A percentile compares a stretch with the other conserved stretches of the same genome.
Conservation (phyloP, 1,140 invertebrate genomes). For the Psilanteris sp. region DNA sequence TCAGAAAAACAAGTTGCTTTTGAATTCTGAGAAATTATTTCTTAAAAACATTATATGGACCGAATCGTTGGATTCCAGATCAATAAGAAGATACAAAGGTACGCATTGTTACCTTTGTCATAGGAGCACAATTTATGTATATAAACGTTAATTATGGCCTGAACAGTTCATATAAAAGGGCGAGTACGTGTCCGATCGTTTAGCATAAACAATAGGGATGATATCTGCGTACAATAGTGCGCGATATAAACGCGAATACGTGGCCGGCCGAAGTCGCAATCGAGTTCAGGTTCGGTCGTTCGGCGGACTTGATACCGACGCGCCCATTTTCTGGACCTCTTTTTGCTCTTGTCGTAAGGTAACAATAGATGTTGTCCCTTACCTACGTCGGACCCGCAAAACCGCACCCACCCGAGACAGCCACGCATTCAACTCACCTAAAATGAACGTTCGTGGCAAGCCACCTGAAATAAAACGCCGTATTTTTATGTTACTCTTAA, state of each 20-base stretch:
- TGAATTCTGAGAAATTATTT: conserved; percentile 6
- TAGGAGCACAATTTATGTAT: conserved; percentile 50
- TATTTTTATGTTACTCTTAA: neutral
- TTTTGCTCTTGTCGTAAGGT: conserved; percentile 43
- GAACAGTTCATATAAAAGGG: conserved; percentile 48
- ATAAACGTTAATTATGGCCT: conserved; percentile 54
- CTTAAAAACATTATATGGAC: conserved; percentile 5
- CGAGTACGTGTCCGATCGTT: conserved; percentile 25
- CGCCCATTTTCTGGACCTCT: conserved; percentile 42
- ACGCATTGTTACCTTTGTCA: conserved; percentile 57
- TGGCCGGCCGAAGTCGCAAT: conserved; percentile 34
- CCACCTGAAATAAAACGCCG: conserved; percentile 5
- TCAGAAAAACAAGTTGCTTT: no score
- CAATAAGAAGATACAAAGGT: conserved; percentile 39
- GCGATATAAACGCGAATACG: conserved; percentile 31
- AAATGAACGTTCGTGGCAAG: conserved; percentile 18
- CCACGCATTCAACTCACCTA: conserved; percentile 41
- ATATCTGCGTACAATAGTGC: conserved; percentile 54
- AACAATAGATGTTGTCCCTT: conserved; percentile 59
- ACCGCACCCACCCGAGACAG: conserved; percentile 55
- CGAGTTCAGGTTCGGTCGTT: conserved; percentile 34
- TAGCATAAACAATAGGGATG: conserved; percentile 59
- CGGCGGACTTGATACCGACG: conserved; percentile 30
- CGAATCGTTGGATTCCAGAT: conserved; percentile 16
- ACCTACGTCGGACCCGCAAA: conserved; percentile 31